Conservation (phyloP, 2,113 vertebrate species). For the Peromyscus polionotus region DNA sequence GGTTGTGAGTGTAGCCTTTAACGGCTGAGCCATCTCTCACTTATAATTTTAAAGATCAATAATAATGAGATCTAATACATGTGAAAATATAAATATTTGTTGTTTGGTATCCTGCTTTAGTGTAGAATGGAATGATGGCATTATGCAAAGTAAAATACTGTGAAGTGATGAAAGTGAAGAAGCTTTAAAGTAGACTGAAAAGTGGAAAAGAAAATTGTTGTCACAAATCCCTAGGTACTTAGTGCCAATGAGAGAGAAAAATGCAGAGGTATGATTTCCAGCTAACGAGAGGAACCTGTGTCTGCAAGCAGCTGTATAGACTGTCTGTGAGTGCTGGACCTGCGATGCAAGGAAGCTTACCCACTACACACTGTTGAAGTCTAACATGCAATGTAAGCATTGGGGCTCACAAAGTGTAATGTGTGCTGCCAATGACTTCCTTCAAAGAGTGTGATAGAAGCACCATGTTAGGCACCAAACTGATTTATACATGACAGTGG, state of each 20-base stretch:
- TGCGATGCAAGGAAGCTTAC: not conserved
- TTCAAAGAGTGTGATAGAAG: not conserved
- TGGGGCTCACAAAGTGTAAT: not conserved
- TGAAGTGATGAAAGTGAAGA: constrained; percentile 4
- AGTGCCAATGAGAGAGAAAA: not conserved
- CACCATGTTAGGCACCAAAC: not conserved
- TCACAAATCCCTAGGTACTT: not conserved
- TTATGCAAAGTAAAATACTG: not conserved
- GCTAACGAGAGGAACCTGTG: not conserved
- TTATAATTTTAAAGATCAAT: not conserved
- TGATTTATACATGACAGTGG: not conserved
- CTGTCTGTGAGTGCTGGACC: not conserved
- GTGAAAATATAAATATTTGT: not conserved
- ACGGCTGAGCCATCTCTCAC: too few species aligned
- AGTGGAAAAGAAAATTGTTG: constrained; percentile 23
- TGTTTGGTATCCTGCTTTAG: not conserved
- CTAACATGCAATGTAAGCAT: not conserved
- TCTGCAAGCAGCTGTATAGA: not conserved
- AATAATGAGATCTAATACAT: not conserved
- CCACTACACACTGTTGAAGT: not conserved
- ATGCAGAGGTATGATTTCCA: not conserved
- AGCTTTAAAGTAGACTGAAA: not conserved
- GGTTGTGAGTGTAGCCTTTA: too few species aligned
- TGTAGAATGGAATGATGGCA: not conserved
- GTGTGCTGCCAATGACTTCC: not conserved